Percentiles rank a stretch among this genome's conserved stretches.
Evolutionary conservation across 1,140 invertebrate species (phyloP).

Genomic region (Dinoponera quadriceps): DNA sequence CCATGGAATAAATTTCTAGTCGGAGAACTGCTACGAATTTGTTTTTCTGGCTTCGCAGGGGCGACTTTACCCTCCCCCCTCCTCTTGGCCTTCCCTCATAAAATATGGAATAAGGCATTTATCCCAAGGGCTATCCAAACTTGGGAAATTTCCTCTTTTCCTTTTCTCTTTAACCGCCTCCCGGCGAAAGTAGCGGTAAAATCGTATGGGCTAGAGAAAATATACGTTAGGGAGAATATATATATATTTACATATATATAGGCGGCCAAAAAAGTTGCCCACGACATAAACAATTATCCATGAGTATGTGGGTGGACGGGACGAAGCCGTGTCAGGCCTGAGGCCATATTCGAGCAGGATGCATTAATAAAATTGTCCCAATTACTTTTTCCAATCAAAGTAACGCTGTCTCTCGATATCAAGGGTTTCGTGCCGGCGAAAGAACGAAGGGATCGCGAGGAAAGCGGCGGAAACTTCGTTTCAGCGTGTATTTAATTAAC

Average conservation of each 20-base stretch:
- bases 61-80: not conserved
- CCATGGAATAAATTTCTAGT: too few relatives aligned
- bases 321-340: too few relatives aligned
- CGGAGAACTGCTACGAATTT: too few relatives aligned
- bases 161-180: not conserved
- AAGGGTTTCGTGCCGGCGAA: not conserved
- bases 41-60: not conserved
- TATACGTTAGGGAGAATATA: too few relatives aligned
- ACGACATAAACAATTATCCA: too few relatives aligned
- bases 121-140: not conserved
- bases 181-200: not conserved
- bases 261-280: too few relatives aligned
- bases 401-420: not conserved
- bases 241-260: too few relatives aligned
- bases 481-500: not conserved
- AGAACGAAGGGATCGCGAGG: not conserved
- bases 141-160: not conserved
- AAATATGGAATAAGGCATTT: conserved; percentile 17
- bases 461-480: conserved; percentile 2
- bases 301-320: too few relatives aligned
- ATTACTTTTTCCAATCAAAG: conserved; percentile 3
- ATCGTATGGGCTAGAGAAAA: not conserved
- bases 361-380: not conserved
- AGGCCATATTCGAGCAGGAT: not conserved
- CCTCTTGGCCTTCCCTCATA: not conserved